Evolutionary conservation across 2,797 vertebrate species (phyloP).

Genomic region (Lerista edwardsae): DNA sequence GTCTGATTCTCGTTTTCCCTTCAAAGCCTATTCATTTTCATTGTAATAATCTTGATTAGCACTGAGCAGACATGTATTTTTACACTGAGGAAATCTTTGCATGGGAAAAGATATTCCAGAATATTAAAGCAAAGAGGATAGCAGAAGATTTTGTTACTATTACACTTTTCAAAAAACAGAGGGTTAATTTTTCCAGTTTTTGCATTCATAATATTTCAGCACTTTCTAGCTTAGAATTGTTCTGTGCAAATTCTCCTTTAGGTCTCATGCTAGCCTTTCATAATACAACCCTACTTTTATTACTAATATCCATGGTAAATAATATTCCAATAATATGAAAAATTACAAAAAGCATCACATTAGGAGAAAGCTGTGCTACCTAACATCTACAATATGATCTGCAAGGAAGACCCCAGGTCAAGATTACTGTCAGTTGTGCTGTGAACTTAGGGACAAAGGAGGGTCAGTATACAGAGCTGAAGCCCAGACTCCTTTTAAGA

Average conservation of each 20-base stretch:
- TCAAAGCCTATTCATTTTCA: background rate
- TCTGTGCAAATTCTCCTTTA: slow-evolving; percentile 13
- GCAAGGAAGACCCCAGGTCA: background rate
- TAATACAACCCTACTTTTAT: background rate
- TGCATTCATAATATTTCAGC: background rate
- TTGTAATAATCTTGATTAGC: background rate
- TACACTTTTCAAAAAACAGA: background rate
- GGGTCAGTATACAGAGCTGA: background rate
- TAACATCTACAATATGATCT: background rate
- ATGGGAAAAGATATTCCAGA: background rate
- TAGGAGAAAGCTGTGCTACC: background rate
- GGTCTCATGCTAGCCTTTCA: background rate
- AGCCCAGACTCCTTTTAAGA: background rate
- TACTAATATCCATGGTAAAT: background rate
- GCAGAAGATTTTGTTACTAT: background rate
- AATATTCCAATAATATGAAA: background rate
- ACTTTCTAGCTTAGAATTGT: background rate
- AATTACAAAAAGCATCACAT: background rate
- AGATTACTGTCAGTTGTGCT: background rate
- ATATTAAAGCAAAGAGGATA: background rate
- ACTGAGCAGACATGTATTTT: background rate
- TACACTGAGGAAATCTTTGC: background rate
- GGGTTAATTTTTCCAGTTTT: background rate
- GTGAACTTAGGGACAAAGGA: background rate
- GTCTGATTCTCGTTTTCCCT: background rate